Percentiles rank a stretch among this genome's conserved stretches.
phyloP scores from a whole-genome alignment of 2,797 vertebrate species.

The Chaetodon trifasciatus region DNA sequence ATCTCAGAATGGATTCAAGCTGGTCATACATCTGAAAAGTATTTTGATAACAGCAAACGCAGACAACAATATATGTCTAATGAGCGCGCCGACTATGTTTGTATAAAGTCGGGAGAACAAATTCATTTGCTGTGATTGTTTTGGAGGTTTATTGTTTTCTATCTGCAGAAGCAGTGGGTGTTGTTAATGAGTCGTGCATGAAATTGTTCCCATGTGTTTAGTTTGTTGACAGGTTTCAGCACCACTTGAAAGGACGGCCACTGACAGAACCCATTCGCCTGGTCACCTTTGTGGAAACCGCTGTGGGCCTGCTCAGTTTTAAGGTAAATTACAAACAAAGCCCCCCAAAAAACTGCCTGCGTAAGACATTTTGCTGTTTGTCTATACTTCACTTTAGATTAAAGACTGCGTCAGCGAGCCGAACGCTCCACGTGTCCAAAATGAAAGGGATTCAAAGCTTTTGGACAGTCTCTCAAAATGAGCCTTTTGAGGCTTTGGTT shows the following conservation, averaged over 20 bases:
- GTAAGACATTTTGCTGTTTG: constrained; percentile 72
- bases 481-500: constrained; percentile 54
- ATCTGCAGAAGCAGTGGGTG: constrained; percentile 48
- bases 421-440: constrained; percentile 70
- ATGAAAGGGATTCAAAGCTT: constrained; percentile 67
- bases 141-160: constrained; percentile 44
- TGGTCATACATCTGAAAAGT: neutral
- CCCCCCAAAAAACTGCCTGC: constrained; percentile 66
- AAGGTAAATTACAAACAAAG: constrained; percentile 91
- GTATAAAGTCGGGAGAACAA: constrained; percentile 34
- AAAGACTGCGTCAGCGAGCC: constrained; percentile 67
- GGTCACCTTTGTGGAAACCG: constrained; percentile 99
- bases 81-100: constrained; percentile 4
- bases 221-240: constrained; percentile 97
- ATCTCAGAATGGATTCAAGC: constrained; percentile 17
- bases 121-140: constrained; percentile 58
- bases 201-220: constrained; percentile 84
- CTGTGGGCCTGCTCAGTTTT: constrained; percentile 98
- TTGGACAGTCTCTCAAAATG: constrained; percentile 70
- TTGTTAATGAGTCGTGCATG: constrained; percentile 77
- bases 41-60: neutral
- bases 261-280: constrained; percentile 94
- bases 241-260: constrained; percentile 91
- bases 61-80: neutral
- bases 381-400: constrained; percentile 75